phyloP scores from a whole-genome alignment of 2,113 vertebrate species.

The Alethe castanea region DNA sequence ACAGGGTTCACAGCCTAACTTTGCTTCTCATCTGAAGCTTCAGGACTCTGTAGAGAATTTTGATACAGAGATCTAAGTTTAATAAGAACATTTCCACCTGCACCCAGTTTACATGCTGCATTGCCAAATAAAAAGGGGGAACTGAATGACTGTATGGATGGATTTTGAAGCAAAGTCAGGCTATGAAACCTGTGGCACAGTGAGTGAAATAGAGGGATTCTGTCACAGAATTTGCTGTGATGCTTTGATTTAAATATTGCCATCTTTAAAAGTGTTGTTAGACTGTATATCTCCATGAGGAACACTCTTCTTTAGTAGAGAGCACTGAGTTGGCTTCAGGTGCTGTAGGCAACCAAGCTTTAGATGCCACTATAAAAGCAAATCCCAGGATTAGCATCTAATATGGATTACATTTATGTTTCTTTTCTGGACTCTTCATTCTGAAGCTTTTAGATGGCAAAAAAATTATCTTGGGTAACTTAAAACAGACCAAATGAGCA shows the following conservation, averaged over 20 bases:
- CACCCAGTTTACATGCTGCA: background rate
- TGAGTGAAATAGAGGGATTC: background rate
- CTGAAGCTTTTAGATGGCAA: background rate
- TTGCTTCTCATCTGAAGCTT: background rate
- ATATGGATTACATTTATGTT: background rate
- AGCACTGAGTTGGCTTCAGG: background rate
- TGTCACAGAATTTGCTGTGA: background rate
- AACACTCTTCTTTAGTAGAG: background rate
- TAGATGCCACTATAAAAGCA: background rate
- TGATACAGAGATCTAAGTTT: background rate
- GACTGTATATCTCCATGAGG: background rate
- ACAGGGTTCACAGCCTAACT: background rate
- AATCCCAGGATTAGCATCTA: background rate
- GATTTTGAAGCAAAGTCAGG: background rate
- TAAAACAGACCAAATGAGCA: conserved; percentile 22
- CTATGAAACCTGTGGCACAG: background rate
- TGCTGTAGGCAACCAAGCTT: background rate
- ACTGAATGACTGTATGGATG: background rate
- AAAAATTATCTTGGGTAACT: background rate
- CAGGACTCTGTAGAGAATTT: background rate
- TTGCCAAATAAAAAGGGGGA: background rate
- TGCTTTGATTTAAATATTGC: background rate
- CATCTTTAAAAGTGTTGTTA: background rate
- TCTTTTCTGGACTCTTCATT: background rate
- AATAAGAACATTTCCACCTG: background rate